Conservation (phyloP, 2,888 invertebrate species). For the Andrena flavipes region DNA sequence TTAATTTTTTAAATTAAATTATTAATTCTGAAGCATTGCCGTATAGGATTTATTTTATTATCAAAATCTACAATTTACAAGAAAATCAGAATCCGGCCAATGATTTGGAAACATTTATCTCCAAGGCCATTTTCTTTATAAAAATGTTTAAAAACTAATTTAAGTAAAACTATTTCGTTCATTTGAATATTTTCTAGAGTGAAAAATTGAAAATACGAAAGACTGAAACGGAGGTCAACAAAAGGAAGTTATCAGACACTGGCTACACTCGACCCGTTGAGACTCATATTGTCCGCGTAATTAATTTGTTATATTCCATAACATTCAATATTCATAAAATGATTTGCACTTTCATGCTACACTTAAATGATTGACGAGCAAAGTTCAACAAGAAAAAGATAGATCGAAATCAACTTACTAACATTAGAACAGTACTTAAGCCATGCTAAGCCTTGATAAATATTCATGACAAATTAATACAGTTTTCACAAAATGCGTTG, state of each 20-base stretch:
- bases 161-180: background rate
- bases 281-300: background rate
- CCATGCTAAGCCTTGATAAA: slow-evolving; percentile 1
- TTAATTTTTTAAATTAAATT: no score
- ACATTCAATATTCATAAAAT: slow-evolving; percentile 11
- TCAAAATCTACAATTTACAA: no score
- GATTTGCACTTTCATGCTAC: background rate
- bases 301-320: background rate
- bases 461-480: slow-evolving; percentile 9
- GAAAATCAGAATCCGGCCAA: background rate
- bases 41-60: no score
- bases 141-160: no score
- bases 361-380: background rate
- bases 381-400: slow-evolving; percentile 27
- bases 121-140: no score
- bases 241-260: background rate
- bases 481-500: background rate
- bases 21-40: no score
- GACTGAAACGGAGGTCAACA: background rate
- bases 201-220: background rate
- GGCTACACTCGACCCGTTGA: no score
- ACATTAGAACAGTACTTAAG: background rate
- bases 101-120: background rate
- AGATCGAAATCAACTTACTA: slow-evolving; percentile 16
- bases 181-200: background rate